Percentiles rank a stretch among this genome's conserved stretches.
These are phyloP conservation scores for Luperina nickerlii DNA, from an alignment of 2,888 invertebrate species.

Conservation along the genomic window DNA sequence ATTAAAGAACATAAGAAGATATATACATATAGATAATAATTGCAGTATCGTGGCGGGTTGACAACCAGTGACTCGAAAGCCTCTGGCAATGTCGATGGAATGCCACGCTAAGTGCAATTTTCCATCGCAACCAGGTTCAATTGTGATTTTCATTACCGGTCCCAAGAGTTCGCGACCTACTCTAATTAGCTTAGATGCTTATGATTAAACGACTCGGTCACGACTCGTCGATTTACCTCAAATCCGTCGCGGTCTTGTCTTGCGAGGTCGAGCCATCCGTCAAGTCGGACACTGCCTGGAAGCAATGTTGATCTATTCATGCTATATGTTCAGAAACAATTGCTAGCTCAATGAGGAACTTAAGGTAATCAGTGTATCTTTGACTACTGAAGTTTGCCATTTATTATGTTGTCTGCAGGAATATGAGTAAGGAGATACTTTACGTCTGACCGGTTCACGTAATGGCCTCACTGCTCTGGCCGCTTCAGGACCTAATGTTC, in stretches of 20 bases:
- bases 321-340: slow-evolving; percentile 50
- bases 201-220: slow-evolving; percentile 88
- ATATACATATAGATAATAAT: slow-evolving; percentile 62
- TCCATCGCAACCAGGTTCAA: slow-evolving; percentile 84
- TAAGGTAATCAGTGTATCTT: slow-evolving; percentile 50
- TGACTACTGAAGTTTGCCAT: slow-evolving; percentile 61
- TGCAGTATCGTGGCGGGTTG: slow-evolving; percentile 68
- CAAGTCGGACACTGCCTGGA: slow-evolving; percentile 75
- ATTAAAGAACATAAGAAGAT: slow-evolving; percentile 28
- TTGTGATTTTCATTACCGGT: slow-evolving; percentile 89
- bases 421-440: slow-evolving; percentile 70
- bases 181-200: slow-evolving; percentile 89
- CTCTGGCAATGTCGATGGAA: slow-evolving; percentile 78
- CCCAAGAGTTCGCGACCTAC: slow-evolving; percentile 87
- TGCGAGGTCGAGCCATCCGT: slow-evolving; percentile 82
- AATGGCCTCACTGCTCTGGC: slow-evolving; percentile 68
- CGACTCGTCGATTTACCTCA: slow-evolving; percentile 88
- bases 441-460: slow-evolving; percentile 70
- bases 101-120: slow-evolving; percentile 86
- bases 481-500: slow-evolving; percentile 66
- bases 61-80: slow-evolving; percentile 73
- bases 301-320: slow-evolving; percentile 58
- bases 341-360: slow-evolving; percentile 33
- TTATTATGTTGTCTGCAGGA: slow-evolving; percentile 65
- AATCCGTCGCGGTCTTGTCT: slow-evolving; percentile 85